Base-by-base conservation (phyloP, 1,140 invertebrate species). In the Aphidius gifuensis region DNA sequence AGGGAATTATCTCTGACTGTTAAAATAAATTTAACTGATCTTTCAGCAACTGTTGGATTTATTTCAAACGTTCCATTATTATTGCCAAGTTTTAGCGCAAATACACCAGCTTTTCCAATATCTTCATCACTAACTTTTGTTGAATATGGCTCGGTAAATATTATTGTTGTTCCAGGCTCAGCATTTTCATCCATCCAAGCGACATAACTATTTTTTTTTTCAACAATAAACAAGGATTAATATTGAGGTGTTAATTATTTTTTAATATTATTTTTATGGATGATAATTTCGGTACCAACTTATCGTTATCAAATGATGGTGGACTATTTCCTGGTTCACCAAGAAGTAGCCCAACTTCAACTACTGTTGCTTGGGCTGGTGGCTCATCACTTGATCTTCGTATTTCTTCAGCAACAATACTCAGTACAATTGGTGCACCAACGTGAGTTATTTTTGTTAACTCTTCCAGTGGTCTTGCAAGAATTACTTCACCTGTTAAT, bases 41-140 rank as follows among this genome's bases (percentile, higher is more conserved):
- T 86, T 74, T 93, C 89, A 0, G 90, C 91, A n/a, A 93, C 90
- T n/a, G 86, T 86, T 0, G 94, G 94, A n/a, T 85, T 84, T 56
- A 96, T 89, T 74, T 94, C 90, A 75, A 96, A 96, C 4, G 91
- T 93, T 16, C 90, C 90, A 76, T 93, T 92, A 73, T 94, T 91
- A 61, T 90, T 90, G 16, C 88, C 82, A 59, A 96, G 73, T 46
- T 86, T 85, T 6, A 96, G 76, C 5, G 90, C 87, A 73, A 96
- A 93, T 5, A 94, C 88, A 23, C 92, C 92, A 71, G 92, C 91
- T 70, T 92, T 90, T 8, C 87, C 92, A 72, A 87, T 87, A 71
- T 90, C 88, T 67, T 90, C 88, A 68, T 91, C 90, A 60, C 85
- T 88, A 9, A 92, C 88, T 80, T 84, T 85, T 3, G 88, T 85